A percentile compares a stretch with the other conserved stretches of the same genome.
Conservation (phyloP, 30 jellyfish, hydroid and myxozoan species). For the Aurelia sp. region DNA sequence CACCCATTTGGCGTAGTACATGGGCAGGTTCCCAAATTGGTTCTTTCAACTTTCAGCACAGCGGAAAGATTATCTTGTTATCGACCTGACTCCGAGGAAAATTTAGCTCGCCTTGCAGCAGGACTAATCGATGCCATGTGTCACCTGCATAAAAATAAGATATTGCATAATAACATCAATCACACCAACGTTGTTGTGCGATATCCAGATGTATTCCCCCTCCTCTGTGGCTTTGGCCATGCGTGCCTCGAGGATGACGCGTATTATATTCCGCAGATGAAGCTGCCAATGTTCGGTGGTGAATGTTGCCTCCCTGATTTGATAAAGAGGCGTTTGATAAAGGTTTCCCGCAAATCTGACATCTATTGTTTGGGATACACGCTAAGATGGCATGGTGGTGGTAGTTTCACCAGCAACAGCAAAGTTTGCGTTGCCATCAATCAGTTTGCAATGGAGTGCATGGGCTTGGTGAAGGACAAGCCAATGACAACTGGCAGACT, state of each 20-base stretch:
- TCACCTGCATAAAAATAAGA: slow-evolving; percentile 7
- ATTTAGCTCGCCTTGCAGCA: neutral
- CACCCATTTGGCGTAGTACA: slow-evolving; percentile 11
- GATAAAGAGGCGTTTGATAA: slow-evolving; percentile 6
- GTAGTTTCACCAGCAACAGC: no score
- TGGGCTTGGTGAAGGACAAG: no score
- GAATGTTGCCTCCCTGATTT: slow-evolving; percentile 1
- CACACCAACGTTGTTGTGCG: slow-evolving; percentile 6
- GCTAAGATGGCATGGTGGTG: neutral
- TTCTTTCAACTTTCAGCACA: neutral
- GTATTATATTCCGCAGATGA: slow-evolving; percentile 6
- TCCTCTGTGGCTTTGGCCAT: slow-evolving; percentile 12
- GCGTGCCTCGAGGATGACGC: slow-evolving; percentile 18
- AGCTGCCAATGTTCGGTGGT: neutral
- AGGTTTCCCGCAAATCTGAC: slow-evolving; percentile 2
- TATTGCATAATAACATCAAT: slow-evolving; percentile 7
- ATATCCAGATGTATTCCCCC: neutral
- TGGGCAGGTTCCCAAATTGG: neutral
- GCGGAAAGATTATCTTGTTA: neutral
- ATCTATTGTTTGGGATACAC: neutral
- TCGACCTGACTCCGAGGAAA: slow-evolving; percentile 21
- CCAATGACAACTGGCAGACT: no score
- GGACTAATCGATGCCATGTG: slow-evolving; percentile 12
- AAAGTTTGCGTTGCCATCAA: no score
- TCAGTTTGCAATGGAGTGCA: no score